Evolutionary conservation across 23 tunicate genomes (phyloP).

Genomic region (Halocynthia roretzi): DNA sequence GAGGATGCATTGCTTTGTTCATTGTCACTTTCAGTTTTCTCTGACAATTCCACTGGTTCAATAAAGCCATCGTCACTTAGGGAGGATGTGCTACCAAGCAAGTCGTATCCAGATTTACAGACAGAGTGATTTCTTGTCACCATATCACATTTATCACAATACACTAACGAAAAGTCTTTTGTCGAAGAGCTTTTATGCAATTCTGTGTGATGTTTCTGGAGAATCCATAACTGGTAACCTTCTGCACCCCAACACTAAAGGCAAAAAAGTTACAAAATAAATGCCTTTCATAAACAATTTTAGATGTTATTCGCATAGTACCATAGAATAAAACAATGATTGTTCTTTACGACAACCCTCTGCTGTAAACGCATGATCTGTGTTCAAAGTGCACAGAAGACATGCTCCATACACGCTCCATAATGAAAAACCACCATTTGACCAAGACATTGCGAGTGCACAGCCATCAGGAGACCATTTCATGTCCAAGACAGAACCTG

Average conservation of each 20-base stretch:
- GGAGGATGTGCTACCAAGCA: neutral
- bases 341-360: constrained; percentile 47
- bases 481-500: constrained; percentile 73
- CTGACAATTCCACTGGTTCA: neutral
- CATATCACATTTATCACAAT: no score
- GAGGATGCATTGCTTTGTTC: neutral
- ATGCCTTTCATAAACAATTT: neutral
- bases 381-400: constrained; percentile 65
- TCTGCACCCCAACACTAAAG: constrained; percentile 92
- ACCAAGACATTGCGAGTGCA: constrained; percentile 85
- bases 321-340: constrained; percentile 81
- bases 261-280: neutral
- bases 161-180: no score
- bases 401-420: constrained; percentile 99
- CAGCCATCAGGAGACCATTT: constrained; percentile 94
- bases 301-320: constrained; percentile 4
- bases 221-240: constrained; percentile 89
- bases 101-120: neutral
- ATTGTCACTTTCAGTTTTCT: neutral
- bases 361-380: constrained; percentile 60
- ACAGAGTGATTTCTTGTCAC: no score
- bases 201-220: constrained; percentile 1
- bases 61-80: constrained; percentile 13
- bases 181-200: no score
- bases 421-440: constrained; percentile 74